Evolutionary conservation across 2,888 invertebrate genomes (phyloP), one percentile per base, ranked within the genome.

Genomic region (Sthenelais limicola): DNA sequence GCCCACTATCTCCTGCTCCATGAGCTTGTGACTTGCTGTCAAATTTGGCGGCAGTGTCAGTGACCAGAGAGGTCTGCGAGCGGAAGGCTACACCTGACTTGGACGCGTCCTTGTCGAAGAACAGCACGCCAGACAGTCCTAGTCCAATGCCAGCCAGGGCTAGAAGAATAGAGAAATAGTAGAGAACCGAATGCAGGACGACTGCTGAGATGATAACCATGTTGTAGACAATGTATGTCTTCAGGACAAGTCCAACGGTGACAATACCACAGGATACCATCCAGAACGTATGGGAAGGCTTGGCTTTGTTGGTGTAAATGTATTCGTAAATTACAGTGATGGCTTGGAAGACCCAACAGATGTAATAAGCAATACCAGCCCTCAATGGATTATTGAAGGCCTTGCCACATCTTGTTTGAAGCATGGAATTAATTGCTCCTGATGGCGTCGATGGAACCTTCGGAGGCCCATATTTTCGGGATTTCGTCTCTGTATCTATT

Each of bases 381-480:
- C 73, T 74, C 12, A 51, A 49, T 1, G 72, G 72, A 52, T 62
- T 68, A n/a, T 48, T 38, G 52, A 49, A 73, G 15, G 56, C 33
- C 24, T 72, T 58, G n/a, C 52, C 66, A 33, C 68, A 74, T 0
- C 67, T 32, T 24, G 48, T n/a, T 32, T 72, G 28, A 38, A 74
- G 72, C 72, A 69, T 74, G 4, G 68, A 18, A 66, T 74, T 74
- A 47, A 74, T 74, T 18, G 74, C 49, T 5, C 47, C 24, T 12
- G 74, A 74, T 7, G 74, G 74, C n/a, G 74, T 74, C n/a, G 58
- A 32, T n/a, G 74, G 74, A 1, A 74, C 35, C 18, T 24, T 28
- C 9, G 74, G 74, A 12, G 74, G 71, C 7, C 71, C 71, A 67
- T 67, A 67, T 21, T 48, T 67, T 2, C 67, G 62, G n/a, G 35